Percentiles rank a stretch among this genome's conserved stretches.
Evolutionary conservation across 1,140 invertebrate genomes (phyloP).

Genomic region (Sycophaga agraensis): DNA sequence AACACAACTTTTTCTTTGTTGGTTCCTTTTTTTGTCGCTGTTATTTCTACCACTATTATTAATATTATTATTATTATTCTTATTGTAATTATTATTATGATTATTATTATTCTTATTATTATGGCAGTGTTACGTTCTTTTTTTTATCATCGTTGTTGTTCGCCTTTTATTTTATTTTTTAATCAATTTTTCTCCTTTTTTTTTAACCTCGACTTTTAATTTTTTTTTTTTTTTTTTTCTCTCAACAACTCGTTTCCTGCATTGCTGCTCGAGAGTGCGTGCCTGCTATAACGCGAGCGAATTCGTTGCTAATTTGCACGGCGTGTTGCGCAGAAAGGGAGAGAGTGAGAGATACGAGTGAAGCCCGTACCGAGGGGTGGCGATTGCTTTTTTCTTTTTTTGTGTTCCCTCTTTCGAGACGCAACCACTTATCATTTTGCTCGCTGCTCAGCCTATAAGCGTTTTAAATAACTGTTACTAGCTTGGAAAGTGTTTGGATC

Average conservation of each 20-base stretch:
- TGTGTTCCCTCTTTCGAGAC: constrained; percentile 14
- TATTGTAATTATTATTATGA: constrained; percentile 7
- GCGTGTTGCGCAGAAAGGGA: not conserved
- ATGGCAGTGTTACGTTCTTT: too few relatives aligned
- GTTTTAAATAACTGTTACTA: constrained; percentile 24
- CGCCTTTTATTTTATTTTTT: too few relatives aligned
- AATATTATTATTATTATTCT: constrained; percentile 11
- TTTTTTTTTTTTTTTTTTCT: constrained; percentile 4
- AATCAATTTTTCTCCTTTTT: constrained; percentile 14
- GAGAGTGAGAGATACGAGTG: too few relatives aligned
- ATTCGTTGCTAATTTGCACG: constrained; percentile 28
- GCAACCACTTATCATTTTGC: constrained; percentile 21
- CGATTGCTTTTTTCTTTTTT: constrained; percentile 16
- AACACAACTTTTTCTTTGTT: constrained; percentile 17
- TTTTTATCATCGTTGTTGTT: constrained; percentile 4
- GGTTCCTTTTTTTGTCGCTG: constrained; percentile 1
- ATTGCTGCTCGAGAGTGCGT: constrained; percentile 14
- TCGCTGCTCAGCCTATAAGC: constrained; percentile 10
- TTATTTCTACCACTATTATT: constrained; percentile 8
- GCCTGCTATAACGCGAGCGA: not conserved
- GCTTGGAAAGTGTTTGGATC: constrained; percentile 6
- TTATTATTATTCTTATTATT: constrained; percentile 13
- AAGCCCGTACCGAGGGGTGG: not conserved
- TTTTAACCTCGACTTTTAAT: constrained; percentile 19
- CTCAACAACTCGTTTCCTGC: constrained; percentile 5